A percentile compares a stretch with the other conserved stretches of the same genome.
Conservation (phyloP, 2,888 invertebrate species). For the Cephus sareptanus region DNA sequence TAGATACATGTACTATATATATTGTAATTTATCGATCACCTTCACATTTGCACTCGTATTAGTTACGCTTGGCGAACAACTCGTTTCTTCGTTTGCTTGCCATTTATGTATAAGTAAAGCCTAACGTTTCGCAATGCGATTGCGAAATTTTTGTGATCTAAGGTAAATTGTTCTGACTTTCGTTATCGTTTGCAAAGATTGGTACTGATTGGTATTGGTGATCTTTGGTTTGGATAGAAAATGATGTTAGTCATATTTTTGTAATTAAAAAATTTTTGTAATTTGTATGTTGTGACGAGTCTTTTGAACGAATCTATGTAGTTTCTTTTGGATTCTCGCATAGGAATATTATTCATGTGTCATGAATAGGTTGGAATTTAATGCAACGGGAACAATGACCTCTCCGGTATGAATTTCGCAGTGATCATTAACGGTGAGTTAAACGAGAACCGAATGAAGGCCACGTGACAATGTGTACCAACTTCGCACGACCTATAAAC, state of each 20-base stretch:
- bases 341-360: not conserved
- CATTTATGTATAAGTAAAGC: not conserved
- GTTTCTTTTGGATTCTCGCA: not conserved
- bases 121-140: not conserved
- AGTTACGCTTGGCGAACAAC: not conserved
- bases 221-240: not conserved
- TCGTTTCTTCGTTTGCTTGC: not conserved
- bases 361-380: not conserved
- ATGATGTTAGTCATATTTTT: not conserved
- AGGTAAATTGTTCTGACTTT: not conserved
- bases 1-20: not conserved
- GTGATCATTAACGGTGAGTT: not conserved
- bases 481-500: not conserved
- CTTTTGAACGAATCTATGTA: not conserved
- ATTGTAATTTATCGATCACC: not conserved
- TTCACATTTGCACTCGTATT: not conserved
- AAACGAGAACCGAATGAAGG: not conserved
- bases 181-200: not conserved
- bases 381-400: not conserved
- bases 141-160: not conserved
- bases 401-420: not conserved
- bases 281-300: not conserved
- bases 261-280: not conserved
- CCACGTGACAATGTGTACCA: not conserved
- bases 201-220: not conserved